phyloP scores from a whole-genome alignment of 2,888 invertebrate genomes.

The Sicus ferrugineus region DNA sequence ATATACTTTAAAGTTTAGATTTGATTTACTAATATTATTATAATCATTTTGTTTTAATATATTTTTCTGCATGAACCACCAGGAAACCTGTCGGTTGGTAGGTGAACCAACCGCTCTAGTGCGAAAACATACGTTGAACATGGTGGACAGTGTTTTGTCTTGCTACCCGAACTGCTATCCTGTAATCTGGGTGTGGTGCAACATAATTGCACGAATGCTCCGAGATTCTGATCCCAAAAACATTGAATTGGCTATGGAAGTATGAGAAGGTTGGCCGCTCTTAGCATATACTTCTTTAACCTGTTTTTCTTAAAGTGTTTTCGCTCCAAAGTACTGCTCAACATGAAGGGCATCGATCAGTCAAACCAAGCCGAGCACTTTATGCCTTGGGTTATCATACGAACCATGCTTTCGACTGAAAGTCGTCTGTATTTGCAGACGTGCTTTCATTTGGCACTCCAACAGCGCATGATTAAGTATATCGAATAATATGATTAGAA shows the following conservation, averaged over 20 bases:
- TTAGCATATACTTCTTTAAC: not conserved
- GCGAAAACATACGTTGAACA: slow-evolving; percentile 55
- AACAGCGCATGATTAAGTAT: slow-evolving; percentile 44
- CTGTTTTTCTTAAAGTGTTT: slow-evolving; percentile 53
- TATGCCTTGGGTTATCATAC: slow-evolving; percentile 62
- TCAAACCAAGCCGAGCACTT: slow-evolving; percentile 59
- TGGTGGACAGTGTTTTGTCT: slow-evolving; percentile 54
- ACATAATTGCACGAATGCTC: slow-evolving; percentile 57
- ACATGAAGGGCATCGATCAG: slow-evolving; percentile 57
- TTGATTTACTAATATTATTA: not conserved
- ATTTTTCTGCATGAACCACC: not conserved
- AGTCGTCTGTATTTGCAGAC: slow-evolving; percentile 57
- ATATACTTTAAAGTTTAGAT: too few relatives aligned
- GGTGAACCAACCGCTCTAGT: slow-evolving; percentile 55
- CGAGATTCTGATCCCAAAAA: slow-evolving; percentile 57
- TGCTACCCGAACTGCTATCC: slow-evolving; percentile 59
- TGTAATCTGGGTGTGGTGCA: slow-evolving; percentile 61
- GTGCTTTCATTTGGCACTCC: slow-evolving; percentile 52
- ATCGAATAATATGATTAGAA: slow-evolving; percentile 5
- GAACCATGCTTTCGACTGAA: slow-evolving; percentile 54
- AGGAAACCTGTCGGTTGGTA: slow-evolving; percentile 53
- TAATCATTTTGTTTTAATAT: not conserved
- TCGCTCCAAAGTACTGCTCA: slow-evolving; percentile 54
- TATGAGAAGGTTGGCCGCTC: not conserved
- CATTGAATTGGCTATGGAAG: slow-evolving; percentile 54